Evolutionary conservation across 2,113 vertebrate genomes (phyloP).

Genomic region (Delphinapterus leucas): DNA sequence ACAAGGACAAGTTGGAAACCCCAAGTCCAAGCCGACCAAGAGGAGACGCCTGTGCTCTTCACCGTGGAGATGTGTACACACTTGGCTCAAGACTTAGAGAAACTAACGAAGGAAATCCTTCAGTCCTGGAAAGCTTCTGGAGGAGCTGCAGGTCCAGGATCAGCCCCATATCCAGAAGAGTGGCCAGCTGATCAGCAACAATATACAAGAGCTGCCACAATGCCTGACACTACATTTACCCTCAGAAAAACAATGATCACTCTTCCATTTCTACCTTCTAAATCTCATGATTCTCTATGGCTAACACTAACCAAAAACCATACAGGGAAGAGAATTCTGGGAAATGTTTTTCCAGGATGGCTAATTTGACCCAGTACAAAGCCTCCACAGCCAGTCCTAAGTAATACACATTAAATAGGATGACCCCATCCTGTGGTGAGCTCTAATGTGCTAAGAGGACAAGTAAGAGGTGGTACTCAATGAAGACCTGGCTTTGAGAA

Average conservation of each 20-base stretch:
- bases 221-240: too few species aligned
- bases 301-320: not conserved
- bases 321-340: not conserved
- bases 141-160: not conserved
- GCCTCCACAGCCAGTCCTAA: not conserved
- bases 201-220: rapidly evolving
- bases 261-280: not conserved
- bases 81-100: not conserved
- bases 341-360: not conserved
- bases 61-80: not conserved
- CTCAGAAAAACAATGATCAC: not conserved
- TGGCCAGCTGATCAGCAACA: not conserved
- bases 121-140: not conserved
- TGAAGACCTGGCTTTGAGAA: not conserved
- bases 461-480: not conserved
- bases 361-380: not conserved
- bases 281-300: not conserved
- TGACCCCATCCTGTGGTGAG: not conserved
- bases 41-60: not conserved
- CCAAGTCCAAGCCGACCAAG: too few species aligned
- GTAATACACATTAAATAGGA: not conserved
- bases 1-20: not conserved
- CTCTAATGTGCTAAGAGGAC: not conserved
- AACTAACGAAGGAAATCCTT: not conserved
- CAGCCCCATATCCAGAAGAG: not conserved